Evolutionary conservation across 2,888 invertebrate genomes (phyloP), one percentile per base, ranked within the genome.

Genomic region (Desoria tigrina): DNA sequence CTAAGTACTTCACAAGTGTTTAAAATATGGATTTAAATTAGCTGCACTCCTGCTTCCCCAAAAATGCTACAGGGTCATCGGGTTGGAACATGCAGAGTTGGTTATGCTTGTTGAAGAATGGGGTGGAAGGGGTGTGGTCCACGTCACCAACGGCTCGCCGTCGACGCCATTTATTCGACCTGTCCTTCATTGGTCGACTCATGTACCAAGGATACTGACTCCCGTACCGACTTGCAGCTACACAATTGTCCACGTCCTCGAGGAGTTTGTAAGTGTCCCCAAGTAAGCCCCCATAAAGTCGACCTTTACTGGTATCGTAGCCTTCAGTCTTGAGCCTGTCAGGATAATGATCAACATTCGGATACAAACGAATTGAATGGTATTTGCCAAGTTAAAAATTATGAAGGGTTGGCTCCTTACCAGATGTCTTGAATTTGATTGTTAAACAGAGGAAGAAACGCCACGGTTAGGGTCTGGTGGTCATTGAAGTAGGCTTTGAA

Each of bases 121-220:
- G 16, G 28, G 55, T 27, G 28, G 6, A 2, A 16, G 55, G 55
- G 37, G 37, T 32, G 26, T 28, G 18, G 32, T 55, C 11, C 3
- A 14, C 7, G 2, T 18, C 6, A 18, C 18, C 18, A 4, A 16
- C 4, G 45, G 4, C 18, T 45, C n/a, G 45, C 23, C 51, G 51
- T 26, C 26, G 28, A 6, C 26, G 23, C 55, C 55, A 55, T 18
- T 32, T 55, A 27, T 55, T 55, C n/a, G 16, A 9, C 16, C 3
- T 9, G 26, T 55, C 55, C 37, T 32, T 27, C 55, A 55, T 55
- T 4, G 55, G 55, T 27, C 55, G 28, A 32, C 32, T 32, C 55
- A 55, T 55, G 55, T 55, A 66, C 66, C 66, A 66, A 11, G 66
- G 66, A 50, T 66, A 66, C 1, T 63, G 26, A 39, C 42, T 53